phyloP scores from a whole-genome alignment of 2,797 vertebrate species.

The Pteronotus mesoamericanus region DNA sequence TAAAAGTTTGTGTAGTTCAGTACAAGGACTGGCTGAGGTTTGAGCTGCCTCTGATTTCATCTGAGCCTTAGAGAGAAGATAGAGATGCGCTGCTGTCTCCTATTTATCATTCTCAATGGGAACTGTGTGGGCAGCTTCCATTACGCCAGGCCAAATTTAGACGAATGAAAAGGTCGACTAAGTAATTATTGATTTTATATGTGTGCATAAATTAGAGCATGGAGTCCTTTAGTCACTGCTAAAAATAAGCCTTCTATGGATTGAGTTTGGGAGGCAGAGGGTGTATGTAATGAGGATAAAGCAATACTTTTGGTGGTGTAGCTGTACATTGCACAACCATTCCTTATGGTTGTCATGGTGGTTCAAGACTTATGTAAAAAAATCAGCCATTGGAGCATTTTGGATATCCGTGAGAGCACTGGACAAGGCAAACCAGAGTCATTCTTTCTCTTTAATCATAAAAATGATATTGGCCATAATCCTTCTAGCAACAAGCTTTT shows the following conservation, averaged over 20 bases:
- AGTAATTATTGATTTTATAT: slow-evolving; percentile 78
- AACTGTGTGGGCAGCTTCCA: slow-evolving; percentile 74
- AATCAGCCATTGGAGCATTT: slow-evolving; percentile 21
- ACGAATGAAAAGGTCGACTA: slow-evolving; percentile 79
- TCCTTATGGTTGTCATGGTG: slow-evolving; percentile 31
- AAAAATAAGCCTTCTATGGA: slow-evolving; percentile 75
- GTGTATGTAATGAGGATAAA: slow-evolving; percentile 17
- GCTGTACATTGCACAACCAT: slow-evolving; percentile 2
- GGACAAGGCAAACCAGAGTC: background rate
- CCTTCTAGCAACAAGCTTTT: slow-evolving; percentile 58
- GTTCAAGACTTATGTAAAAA: slow-evolving; percentile 33
- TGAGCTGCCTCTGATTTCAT: slow-evolving; percentile 47
- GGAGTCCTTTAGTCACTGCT: slow-evolving; percentile 70
- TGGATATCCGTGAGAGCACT: background rate
- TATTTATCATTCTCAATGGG: slow-evolving; percentile 77
- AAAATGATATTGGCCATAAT: slow-evolving; percentile 59
- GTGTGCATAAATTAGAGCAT: slow-evolving; percentile 78
- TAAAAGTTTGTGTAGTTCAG: background rate
- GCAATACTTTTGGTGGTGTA: slow-evolving; percentile 44
- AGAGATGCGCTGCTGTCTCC: slow-evolving; percentile 63
- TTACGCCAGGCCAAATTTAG: slow-evolving; percentile 76
- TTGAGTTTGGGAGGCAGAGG: slow-evolving; percentile 61
- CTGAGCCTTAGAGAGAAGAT: slow-evolving; percentile 60
- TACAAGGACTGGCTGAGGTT: slow-evolving; percentile 58
- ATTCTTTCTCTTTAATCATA: slow-evolving; percentile 59